Evolutionary conservation across 2,797 vertebrate species (phyloP), one percentile per base, ranked within the genome.

Genomic region (Malurus leucopterus): DNA sequence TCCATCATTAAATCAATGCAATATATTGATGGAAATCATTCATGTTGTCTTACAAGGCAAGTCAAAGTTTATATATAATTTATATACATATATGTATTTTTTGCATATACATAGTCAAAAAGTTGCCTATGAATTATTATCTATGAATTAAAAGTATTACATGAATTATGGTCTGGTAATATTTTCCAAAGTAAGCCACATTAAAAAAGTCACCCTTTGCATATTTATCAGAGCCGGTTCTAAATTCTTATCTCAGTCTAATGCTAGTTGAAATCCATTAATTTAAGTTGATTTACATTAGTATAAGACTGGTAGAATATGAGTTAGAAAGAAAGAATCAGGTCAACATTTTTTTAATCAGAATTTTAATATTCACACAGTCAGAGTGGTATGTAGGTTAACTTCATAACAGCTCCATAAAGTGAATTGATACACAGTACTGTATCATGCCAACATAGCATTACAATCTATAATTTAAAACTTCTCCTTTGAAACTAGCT

Each of bases 241-340:
- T 65, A 87, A 90, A 57, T 67, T 64, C 62, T 78, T 88, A 80
- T 69, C 54, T 90, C 36, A 57, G 59, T 43, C 24, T 88, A 67
- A 46, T 22, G n/a, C 13, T 59, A 44, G n/a, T 46, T 81, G 58
- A 85, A 92, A 93, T 89, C 62, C 47, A 75, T 72, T 93, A 38
- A 54, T 80, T 80, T 86, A 63, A 76, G 61, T 90, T 93, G 89
- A 92, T 89, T 94, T 91, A 67, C 1, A 2, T 73, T 91, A 58
- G 43, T 76, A 34, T 64, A 81, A 91, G 32, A 32, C 57, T 88
- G 27, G 67, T 84, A 70, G 57, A 88, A 78, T 81, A 75, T 76
- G 77, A 92, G 73, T 38, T 40, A 67, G 67, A 91, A 87, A 93
- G 93, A 95, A 95, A 93, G 92, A 95, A 95, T 95, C 71, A 92